A percentile compares a stretch with the other conserved stretches of the same genome.
These are phyloP conservation scores for Ammodytes marinus DNA, from an alignment of 2,113 vertebrate genomes.

Conservation along the genomic window DNA sequence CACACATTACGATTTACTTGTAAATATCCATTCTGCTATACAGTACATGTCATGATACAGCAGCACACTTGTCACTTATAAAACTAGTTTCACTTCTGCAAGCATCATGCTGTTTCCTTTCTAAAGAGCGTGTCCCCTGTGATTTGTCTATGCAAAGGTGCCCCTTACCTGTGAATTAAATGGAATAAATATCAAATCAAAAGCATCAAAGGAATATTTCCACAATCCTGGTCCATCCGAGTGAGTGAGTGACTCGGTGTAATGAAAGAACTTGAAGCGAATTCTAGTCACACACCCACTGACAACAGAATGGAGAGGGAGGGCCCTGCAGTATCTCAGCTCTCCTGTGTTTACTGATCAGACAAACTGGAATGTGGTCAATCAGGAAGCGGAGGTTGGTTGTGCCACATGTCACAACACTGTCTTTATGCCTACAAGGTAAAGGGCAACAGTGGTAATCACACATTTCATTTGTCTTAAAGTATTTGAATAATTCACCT, in stretches of 20 bases:
- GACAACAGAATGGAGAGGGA: constrained; percentile 53
- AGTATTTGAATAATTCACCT: not conserved
- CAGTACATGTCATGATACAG: not conserved
- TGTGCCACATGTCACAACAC: constrained; percentile 6
- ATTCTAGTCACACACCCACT: constrained; percentile 49
- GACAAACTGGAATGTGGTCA: constrained; percentile 77
- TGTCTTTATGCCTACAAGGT: constrained; percentile 7
- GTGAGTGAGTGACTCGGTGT: constrained; percentile 1
- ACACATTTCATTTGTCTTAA: not conserved
- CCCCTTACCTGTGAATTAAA: constrained; percentile 57
- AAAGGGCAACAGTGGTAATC: constrained; percentile 13
- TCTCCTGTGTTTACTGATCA: constrained; percentile 65
- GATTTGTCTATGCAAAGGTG: not conserved
- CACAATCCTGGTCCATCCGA: constrained; percentile 3
- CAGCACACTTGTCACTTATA: not conserved
- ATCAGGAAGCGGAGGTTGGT: constrained; percentile 78
- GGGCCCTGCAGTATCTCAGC: constrained; percentile 37
- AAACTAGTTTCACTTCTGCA: not conserved
- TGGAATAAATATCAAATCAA: not conserved
- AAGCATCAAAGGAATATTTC: constrained; percentile 21
- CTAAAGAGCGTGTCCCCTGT: not conserved
- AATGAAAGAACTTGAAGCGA: not conserved
- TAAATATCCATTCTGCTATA: not conserved
- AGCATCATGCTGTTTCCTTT: not conserved
- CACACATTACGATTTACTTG: constrained; percentile 2